Evolutionary conservation across 1,140 invertebrate species (phyloP), one percentile per base, ranked within the genome.

Genomic region (Diploscapter pachys): DNA sequence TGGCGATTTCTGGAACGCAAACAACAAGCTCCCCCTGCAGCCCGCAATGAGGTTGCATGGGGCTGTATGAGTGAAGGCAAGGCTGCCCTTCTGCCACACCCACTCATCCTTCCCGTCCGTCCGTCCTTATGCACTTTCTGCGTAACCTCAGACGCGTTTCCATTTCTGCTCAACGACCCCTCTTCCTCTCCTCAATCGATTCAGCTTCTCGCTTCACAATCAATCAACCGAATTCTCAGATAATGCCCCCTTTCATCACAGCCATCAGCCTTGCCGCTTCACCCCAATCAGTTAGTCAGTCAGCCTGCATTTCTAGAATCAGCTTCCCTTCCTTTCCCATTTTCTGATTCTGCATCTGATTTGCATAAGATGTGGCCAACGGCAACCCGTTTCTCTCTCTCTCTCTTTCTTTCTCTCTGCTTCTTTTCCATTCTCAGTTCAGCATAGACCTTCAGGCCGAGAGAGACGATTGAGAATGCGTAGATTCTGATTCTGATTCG

Each of bases 1-100:
- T 31, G 57, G 57, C 51, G 6, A 31, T 9, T 65, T 52, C 66
- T 68, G 66, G 56, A 68, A 68, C 66, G 56, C 66, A 68, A 68
- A 68, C 66, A 68, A 5, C 57, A 31, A 11, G 57, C 57, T 52
- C 49, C 66, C 13, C 53, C 52, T 68, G 53, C 66, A 68, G 6
- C 52, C 52, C 52, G 52, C 66, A 55, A 11, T n/a, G 66, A 8
- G 6, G 6, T 50, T 9, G 13, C 8, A 31, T 8, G 13, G 51
- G 13, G 51, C 31, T 8, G 9, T 65, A 13, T 13, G 6, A 65
- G 2, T 65, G 63, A 31, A 31, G 31, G 31, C 31, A 31, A 31
- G 31, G 31, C 31, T 31, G 31, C 31, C 31, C 31, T 1, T 31
- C 31, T 31, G 31, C 63, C 66, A 68, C 66, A 2, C 11, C 66